Evolutionary conservation across 2,797 vertebrate species (phyloP).

Genomic region (Hybognathus amarus): DNA sequence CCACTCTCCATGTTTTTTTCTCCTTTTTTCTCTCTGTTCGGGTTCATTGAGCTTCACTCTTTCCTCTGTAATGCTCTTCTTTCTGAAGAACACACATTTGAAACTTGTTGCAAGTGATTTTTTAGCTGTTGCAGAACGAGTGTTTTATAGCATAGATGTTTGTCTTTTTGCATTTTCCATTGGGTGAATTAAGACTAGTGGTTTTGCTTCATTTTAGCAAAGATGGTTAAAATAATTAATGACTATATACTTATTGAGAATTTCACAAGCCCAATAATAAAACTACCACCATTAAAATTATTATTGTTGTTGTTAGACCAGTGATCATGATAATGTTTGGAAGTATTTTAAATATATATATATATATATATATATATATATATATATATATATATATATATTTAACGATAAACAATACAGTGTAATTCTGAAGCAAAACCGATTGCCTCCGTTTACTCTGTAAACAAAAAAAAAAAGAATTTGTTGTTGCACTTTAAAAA

Average conservation of each 20-base stretch:
- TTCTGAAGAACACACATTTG: slow-evolving; percentile 41
- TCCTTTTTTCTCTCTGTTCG: slow-evolving; percentile 52
- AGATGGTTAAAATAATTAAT: neutral
- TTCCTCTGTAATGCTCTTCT: slow-evolving; percentile 42
- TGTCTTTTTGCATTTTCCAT: neutral
- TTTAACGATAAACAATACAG: neutral
- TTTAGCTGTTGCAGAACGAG: neutral
- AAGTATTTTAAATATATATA: neutral
- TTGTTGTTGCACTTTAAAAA: too few relatives aligned
- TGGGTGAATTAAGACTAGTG: neutral
- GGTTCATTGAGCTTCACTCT: slow-evolving; percentile 56
- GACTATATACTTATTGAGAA: neutral
- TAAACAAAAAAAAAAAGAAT: neutral
- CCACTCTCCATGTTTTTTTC: slow-evolving; percentile 9
- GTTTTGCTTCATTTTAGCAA: neutral
- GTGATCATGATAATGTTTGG: neutral
- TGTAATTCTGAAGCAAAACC: neutral
- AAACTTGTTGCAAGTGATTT: slow-evolving; percentile 25
- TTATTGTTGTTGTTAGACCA: neutral
- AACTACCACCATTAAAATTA: too few relatives aligned
- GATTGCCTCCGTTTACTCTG: neutral
- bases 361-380: too few relatives aligned
- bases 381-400: too few relatives aligned
- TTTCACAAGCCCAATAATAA: neutral
- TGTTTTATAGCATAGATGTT: neutral